Conservation (phyloP, 2,797 vertebrate genomes). For the Danionella dracula region DNA sequence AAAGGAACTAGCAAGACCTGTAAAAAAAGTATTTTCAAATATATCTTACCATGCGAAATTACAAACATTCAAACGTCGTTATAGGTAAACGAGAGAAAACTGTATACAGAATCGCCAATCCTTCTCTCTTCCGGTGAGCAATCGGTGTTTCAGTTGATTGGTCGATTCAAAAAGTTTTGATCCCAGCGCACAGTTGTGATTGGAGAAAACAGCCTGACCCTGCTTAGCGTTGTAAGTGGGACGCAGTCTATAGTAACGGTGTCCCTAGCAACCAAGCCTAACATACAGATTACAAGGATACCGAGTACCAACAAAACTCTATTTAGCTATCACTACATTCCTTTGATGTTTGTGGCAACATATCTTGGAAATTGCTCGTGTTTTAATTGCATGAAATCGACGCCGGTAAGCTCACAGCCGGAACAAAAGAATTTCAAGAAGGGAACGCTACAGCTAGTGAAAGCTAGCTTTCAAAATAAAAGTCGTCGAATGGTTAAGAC, state of each 20-base stretch:
- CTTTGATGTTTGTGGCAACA: not conserved
- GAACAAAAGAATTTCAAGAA: not conserved
- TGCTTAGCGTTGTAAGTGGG: not conserved
- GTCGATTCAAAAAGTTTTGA: conserved; percentile 64
- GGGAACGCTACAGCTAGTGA: not conserved
- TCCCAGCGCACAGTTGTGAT: conserved; percentile 34
- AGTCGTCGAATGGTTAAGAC: too few relatives aligned
- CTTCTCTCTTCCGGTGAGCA: conserved; percentile 52
- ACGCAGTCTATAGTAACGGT: conserved; percentile 39
- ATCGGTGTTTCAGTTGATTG: conserved; percentile 63
- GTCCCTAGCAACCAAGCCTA: conserved; percentile 43
- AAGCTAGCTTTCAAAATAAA: conserved; percentile 17
- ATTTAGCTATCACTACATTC: not conserved
- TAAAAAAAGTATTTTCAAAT: not conserved
- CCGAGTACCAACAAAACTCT: not conserved
- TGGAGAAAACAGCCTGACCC: conserved; percentile 40
- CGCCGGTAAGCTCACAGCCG: not conserved
- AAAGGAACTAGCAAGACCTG: too few relatives aligned
- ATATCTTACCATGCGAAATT: conserved; percentile 23
- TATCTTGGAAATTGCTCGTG: not conserved
- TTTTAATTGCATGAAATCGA: not conserved
- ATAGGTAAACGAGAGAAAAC: not conserved
- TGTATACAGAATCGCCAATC: too few relatives aligned
- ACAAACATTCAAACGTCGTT: conserved; percentile 7
- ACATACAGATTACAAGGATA: conserved; percentile 26